Evolutionary conservation across 2,113 vertebrate genomes (phyloP), one percentile per base, ranked within the genome.

Genomic region (Cephalopterus ornatus): DNA sequence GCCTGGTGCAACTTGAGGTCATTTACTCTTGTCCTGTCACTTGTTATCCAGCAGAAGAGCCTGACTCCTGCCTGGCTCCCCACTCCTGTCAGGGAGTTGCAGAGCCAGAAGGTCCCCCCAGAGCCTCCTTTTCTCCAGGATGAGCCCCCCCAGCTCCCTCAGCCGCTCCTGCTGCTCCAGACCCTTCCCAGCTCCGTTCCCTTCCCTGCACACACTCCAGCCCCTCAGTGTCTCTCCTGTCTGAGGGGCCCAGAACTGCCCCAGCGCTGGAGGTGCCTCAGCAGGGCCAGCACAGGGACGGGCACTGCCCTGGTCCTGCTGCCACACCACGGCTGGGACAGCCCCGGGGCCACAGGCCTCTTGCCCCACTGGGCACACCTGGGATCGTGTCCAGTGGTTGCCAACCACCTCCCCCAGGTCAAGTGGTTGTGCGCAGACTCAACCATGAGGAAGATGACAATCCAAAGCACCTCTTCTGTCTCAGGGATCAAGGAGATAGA

Each of bases 61-160:
- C n/a, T 0, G 0, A 14, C 5, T 12, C 5, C 11, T 8, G 2
- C 20, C 53, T 0, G 1, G 8, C 35, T 67, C 32, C 30, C 14
- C 44, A 33, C 55, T 62, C 37, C 72, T 52, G 13, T 2, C 55
- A 53, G 55, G 47, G 46, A 30, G 28, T 2, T 79, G 30, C 77
- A 58, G 41, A 55, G 8, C 19, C 30, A 63, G 15, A 55, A 47
- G 66, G 15, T 4, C 8, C 49, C 46, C 52, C 66, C 66, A 20
- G 56, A 88, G 49, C n/a, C 47, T 88, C 75, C 85, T 71, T 41
- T 55, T 1, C 75, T 56, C 85, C 56, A 55, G 65, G 8, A 33
- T 55, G 3, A 78, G 65, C 85, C 18, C 47, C 55, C n/a, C 46
- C 74, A 62, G n/a, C 55, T 78, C 28, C 65, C 74, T 71, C 65